Base-by-base conservation (phyloP, 2,888 invertebrate genomes). In the Ichneumon xanthorius region DNA sequence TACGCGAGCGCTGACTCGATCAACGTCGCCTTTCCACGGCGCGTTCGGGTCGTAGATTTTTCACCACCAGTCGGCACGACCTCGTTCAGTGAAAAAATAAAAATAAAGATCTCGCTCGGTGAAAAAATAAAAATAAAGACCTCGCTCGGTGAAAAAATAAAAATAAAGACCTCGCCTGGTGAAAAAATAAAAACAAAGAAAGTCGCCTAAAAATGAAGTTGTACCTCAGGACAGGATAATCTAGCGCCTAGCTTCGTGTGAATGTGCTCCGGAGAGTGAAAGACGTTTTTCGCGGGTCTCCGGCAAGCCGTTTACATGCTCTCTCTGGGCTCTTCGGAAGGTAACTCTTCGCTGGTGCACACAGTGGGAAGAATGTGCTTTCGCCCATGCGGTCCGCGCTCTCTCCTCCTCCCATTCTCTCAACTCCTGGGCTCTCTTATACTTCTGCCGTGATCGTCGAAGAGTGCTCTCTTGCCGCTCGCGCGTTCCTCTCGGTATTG, bases 401-500 rank as follows among this genome's bases (percentile, higher is more conserved):
- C 82, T 80, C 75, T 78, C 79, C 79, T 75, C 40, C 73, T 84
- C 72, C 77, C 79, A 45, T 45, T 45, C 45, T 45, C 80, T 82
- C 82, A 72, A 63, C 72, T 75, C 58, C 63, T 16, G 68, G 72
- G 72, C 37, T 65, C 30, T 75, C 80, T 86, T 70, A 3, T 45
- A 80, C 80, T 80, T 85, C 82, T 82, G 45, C 61, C 67, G 82
- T 72, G 82, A 82, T 80, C 82, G 45, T 73, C 82, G 58, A 71
- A 48, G 68, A 70, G 63, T 19, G 63, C 45, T 45, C 67, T 73
- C 58, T 48, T 14, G 61, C 61, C 61, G 61, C 61, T 14, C 26
- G 76, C 53, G 67, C 53, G 37, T 65, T 82, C 82, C 82, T 79
- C 75, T 40, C 68, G 77, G 85, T 89, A 87, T 89, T 84, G 87